These are phyloP conservation scores for Drosophila fuyamai DNA, from an alignment of 1,140 invertebrate species.

Conservation along the genomic window DNA sequence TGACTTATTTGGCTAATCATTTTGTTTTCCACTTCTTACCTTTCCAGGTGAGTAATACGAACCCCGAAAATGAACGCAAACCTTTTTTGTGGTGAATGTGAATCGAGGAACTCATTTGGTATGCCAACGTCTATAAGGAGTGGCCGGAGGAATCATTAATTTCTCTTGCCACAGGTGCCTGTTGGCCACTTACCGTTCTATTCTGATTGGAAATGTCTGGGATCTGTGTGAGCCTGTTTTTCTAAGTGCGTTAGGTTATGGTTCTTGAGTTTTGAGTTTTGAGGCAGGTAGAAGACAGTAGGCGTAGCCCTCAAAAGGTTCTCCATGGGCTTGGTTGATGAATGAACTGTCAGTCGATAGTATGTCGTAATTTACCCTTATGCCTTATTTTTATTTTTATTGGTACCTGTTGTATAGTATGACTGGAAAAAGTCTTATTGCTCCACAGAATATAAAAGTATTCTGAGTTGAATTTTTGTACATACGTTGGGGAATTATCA, in stretches of 20 bases:
- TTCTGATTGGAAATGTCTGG: slow-evolving; percentile 49
- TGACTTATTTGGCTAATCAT: slow-evolving; percentile 30
- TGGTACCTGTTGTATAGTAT: slow-evolving; percentile 35
- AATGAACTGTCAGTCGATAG: slow-evolving; percentile 55
- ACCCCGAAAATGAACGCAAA: background rate
- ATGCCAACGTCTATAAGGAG: slow-evolving; percentile 21
- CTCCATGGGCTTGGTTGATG: slow-evolving; percentile 17
- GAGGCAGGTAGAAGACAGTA: slow-evolving; percentile 32
- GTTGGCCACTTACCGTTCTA: slow-evolving; percentile 43
- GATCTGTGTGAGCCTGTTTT: slow-evolving; percentile 19
- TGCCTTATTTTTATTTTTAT: slow-evolving; percentile 7
- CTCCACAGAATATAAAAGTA: background rate
- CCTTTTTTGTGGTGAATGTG: background rate
- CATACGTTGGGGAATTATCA: background rate
- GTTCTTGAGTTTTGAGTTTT: slow-evolving; percentile 12
- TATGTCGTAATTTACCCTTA: background rate
- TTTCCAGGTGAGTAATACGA: slow-evolving; percentile 35
- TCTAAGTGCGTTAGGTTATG: slow-evolving; percentile 59
- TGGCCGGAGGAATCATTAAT: slow-evolving; percentile 40
- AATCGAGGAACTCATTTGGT: slow-evolving; percentile 31
- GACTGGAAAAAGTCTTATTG: background rate
- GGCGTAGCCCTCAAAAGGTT: slow-evolving; percentile 9
- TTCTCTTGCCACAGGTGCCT: slow-evolving; percentile 27
- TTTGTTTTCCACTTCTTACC: slow-evolving; percentile 20
- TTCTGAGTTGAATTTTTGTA: background rate